These are phyloP conservation scores for Sebastes variabilis DNA, from an alignment of 2,797 vertebrate species.

Conservation along the genomic window DNA sequence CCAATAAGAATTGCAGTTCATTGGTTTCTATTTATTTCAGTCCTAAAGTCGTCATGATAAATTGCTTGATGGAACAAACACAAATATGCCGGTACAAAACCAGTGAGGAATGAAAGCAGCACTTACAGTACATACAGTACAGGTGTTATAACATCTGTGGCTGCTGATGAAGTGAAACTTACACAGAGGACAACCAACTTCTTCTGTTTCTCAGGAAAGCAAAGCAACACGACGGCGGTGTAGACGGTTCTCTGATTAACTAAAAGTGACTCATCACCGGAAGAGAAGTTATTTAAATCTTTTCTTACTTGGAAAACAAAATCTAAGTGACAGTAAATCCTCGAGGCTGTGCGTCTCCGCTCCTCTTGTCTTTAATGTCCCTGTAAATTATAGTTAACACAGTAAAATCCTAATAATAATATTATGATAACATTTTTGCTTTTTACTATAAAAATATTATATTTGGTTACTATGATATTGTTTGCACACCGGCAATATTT, in stretches of 20 bases:
- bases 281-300: too few relatives aligned
- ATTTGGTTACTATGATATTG: too few relatives aligned
- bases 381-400: too few relatives aligned
- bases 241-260: background rate
- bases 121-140: background rate
- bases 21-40: background rate
- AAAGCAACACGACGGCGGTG: background rate
- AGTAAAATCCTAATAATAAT: too few relatives aligned
- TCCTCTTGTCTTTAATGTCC: too few relatives aligned
- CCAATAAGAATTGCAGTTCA: background rate
- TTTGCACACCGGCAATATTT: too few relatives aligned
- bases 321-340: background rate
- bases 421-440: too few relatives aligned
- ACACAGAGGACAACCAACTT: too few relatives aligned
- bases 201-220: background rate
- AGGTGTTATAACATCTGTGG: background rate
- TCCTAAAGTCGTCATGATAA: background rate
- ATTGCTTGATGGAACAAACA: background rate
- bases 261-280: background rate
- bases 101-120: background rate
- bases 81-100: background rate
- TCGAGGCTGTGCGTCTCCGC: too few relatives aligned
- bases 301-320: background rate
- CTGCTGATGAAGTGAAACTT: background rate
- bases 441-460: too few relatives aligned